phyloP scores from a whole-genome alignment of 1,140 invertebrate species.

The Panonychus citri region DNA sequence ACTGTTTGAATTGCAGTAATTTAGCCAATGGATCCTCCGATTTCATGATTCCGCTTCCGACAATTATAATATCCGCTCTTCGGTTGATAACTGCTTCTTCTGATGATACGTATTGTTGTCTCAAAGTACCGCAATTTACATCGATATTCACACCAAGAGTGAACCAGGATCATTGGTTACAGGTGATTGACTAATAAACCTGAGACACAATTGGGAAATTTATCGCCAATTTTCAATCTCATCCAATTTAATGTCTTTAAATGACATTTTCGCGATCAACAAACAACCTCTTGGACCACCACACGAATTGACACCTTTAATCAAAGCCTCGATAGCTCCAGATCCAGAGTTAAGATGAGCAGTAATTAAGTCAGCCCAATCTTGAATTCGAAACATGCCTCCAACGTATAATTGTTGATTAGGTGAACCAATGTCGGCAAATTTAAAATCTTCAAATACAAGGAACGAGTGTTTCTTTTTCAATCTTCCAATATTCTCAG shows the following conservation, averaged over 20 bases:
- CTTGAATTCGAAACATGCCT: conserved; percentile 46
- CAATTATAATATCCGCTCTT: conserved; percentile 74
- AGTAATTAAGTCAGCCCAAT: conserved; percentile 78
- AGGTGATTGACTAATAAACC: conserved; percentile 71
- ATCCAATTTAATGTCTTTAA: conserved; percentile 47
- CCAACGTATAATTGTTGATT: conserved; percentile 52
- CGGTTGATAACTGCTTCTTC: conserved; percentile 46
- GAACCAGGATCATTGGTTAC: conserved; percentile 20
- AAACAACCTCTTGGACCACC: conserved; percentile 13
- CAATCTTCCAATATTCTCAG: conserved; percentile 36
- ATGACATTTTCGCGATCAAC: conserved; percentile 47
- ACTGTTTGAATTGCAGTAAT: conserved; percentile 42
- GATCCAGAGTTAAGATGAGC: conserved; percentile 61
- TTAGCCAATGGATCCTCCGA: conserved; percentile 35
- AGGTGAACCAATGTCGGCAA: conserved; percentile 86
- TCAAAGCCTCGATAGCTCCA: conserved; percentile 50
- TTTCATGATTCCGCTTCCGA: conserved; percentile 65
- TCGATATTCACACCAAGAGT: conserved; percentile 28
- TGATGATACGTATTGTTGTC: conserved; percentile 61
- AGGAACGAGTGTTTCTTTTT: conserved; percentile 57
- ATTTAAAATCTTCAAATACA: conserved; percentile 89
- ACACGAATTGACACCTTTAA: conserved; percentile 18
- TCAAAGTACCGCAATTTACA: conserved; percentile 28
- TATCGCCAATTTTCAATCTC: conserved; percentile 41
- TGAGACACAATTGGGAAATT: conserved; percentile 42